These are phyloP conservation scores for Carabus problematicus DNA, from an alignment of 2,888 invertebrate species.

Conservation along the genomic window DNA sequence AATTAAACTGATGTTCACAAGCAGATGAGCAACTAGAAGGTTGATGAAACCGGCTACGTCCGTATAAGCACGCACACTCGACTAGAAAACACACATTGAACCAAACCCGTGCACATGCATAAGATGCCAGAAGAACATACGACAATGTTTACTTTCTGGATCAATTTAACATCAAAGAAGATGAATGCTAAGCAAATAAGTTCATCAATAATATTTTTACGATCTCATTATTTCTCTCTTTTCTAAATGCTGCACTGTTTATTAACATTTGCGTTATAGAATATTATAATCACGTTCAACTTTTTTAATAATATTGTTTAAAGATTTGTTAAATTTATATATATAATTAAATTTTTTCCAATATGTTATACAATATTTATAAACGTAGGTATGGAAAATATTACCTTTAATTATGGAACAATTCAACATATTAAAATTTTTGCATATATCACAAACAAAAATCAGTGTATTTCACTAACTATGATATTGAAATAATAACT, in stretches of 20 bases:
- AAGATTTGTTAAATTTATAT: no score
- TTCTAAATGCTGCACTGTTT: background rate
- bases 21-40: no score
- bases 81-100: no score
- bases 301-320: no score
- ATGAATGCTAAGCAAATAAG: background rate
- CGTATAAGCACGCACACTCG: no score
- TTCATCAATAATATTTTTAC: conserved; percentile 8
- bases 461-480: no score
- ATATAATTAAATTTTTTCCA: no score
- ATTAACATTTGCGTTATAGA: background rate
- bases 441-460: no score
- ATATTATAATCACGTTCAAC: background rate
- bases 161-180: conserved; percentile 11
- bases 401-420: background rate
- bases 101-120: no score
- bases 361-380: background rate
- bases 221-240: background rate
- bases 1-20: conserved; percentile 12
- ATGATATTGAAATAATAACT: no score
- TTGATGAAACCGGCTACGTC: no score
- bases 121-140: background rate
- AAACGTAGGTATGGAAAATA: background rate
- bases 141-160: conserved; percentile 3
- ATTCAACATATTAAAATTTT: no score